A percentile compares a stretch with the other conserved stretches of the same genome.
Evolutionary conservation across 1,140 invertebrate genomes (phyloP).

Genomic region (Zaprionus vittiger): DNA sequence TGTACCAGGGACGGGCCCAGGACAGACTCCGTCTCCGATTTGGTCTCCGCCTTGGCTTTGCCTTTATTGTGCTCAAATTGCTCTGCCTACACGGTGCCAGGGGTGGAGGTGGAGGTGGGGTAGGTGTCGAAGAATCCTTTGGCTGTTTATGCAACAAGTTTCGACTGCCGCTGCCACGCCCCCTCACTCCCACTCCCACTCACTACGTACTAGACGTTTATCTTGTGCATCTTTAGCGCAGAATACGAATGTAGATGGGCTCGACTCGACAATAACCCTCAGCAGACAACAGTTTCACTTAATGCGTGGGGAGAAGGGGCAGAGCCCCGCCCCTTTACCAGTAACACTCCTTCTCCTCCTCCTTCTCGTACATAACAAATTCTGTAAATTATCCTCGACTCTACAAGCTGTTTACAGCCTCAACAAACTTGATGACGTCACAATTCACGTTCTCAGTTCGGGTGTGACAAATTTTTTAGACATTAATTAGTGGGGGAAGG

Average conservation of each 20-base stretch:
- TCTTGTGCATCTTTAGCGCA: background rate
- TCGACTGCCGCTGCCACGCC: background rate
- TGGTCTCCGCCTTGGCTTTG: background rate
- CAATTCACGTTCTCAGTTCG: background rate
- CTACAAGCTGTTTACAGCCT: conserved; percentile 5
- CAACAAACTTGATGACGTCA: background rate
- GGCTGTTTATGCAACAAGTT: conserved; percentile 47
- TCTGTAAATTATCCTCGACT: background rate
- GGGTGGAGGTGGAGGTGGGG: too few species aligned
- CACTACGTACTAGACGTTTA: background rate
- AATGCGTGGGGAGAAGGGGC: background rate
- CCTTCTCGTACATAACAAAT: background rate
- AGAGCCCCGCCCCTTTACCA: background rate
- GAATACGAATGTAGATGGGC: conserved; percentile 1
- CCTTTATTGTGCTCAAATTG: conserved; percentile 52
- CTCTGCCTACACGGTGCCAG: conserved; percentile 14
- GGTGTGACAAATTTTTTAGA: background rate
- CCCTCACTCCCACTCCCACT: too few species aligned
- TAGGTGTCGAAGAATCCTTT: conserved; percentile 17
- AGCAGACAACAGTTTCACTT: conserved; percentile 14
- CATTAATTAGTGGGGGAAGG: background rate
- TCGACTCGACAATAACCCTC: conserved; percentile 24
- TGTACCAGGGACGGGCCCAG: background rate
- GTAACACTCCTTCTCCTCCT: too few species aligned
- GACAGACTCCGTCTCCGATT: background rate